Evolutionary conservation across 2,888 invertebrate genomes (phyloP).

Genomic region (Augiades crinisus): DNA sequence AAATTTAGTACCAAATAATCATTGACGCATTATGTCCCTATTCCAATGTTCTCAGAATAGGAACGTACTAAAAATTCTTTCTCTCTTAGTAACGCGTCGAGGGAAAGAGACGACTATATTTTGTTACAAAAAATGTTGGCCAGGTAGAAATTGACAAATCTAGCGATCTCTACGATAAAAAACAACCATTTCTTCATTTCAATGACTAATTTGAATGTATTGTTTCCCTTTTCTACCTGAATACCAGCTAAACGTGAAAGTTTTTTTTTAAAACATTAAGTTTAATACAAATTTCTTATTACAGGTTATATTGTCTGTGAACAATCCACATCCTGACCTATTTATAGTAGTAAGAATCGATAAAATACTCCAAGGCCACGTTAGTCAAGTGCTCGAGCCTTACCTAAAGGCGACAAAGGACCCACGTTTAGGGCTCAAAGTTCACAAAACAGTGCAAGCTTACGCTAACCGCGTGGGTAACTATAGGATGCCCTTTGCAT

Average conservation of each 20-base stretch:
- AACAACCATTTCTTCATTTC: too few relatives aligned
- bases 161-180: conserved; percentile 35
- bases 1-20: conserved; percentile 23
- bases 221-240: too few relatives aligned
- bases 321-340: conserved; percentile 94
- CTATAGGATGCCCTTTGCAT: conserved; percentile 98
- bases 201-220: too few relatives aligned
- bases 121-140: conserved; percentile 43
- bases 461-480: conserved; percentile 92
- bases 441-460: conserved; percentile 89
- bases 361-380: conserved; percentile 94
- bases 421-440: conserved; percentile 88
- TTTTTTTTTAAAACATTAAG: too few relatives aligned
- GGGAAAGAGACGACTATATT: conserved; percentile 36
- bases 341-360: conserved; percentile 96
- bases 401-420: conserved; percentile 92
- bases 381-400: conserved; percentile 92
- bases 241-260: too few relatives aligned
- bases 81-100: conserved; percentile 26
- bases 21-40: conserved; percentile 38
- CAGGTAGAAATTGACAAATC: conserved; percentile 50
- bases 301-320: conserved; percentile 93
- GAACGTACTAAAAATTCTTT: conserved; percentile 31
- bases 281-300: too few relatives aligned
- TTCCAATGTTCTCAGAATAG: conserved; percentile 40